phyloP scores from a whole-genome alignment of 1,140 invertebrate genomes.

The Megalopta genalis region DNA sequence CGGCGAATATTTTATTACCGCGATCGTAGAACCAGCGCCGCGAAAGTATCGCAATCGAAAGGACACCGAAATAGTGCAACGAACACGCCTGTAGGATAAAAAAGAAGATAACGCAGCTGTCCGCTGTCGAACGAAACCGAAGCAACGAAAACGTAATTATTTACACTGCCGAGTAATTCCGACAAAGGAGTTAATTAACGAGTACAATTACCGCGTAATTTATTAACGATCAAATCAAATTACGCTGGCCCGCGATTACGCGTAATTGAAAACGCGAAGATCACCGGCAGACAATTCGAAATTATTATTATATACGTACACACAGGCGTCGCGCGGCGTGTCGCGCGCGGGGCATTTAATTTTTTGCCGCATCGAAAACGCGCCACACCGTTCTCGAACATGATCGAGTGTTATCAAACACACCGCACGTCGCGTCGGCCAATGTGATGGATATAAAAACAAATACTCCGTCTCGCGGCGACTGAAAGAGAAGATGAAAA shows the following conservation, averaged over 20 bases:
- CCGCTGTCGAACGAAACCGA: too few species aligned
- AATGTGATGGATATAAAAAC: slow-evolving; percentile 32
- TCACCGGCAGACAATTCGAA: not conserved
- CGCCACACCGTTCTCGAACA: not conserved
- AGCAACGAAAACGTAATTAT: not conserved
- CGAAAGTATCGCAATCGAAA: too few species aligned
- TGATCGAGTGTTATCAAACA: slow-evolving; percentile 31
- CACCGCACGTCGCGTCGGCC: not conserved
- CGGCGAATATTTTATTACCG: too few species aligned
- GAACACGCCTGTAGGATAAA: too few species aligned
- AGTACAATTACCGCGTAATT: not conserved
- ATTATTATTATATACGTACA: not conserved
- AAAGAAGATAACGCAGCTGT: too few species aligned
- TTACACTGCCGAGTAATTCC: not conserved
- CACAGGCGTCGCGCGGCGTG: too few species aligned
- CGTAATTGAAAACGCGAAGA: not conserved
- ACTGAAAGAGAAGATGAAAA: not conserved
- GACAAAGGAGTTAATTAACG: not conserved
- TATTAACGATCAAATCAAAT: not conserved
- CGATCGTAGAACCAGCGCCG: too few species aligned
- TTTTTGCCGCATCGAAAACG: slow-evolving; percentile 11
- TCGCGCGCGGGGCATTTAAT: slow-evolving; percentile 1
- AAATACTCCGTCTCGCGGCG: not conserved
- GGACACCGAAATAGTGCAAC: too few species aligned
- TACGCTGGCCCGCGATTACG: not conserved